These are phyloP conservation scores for Arenaria interpres DNA, from an alignment of 2,113 vertebrate genomes.

Conservation along the genomic window DNA sequence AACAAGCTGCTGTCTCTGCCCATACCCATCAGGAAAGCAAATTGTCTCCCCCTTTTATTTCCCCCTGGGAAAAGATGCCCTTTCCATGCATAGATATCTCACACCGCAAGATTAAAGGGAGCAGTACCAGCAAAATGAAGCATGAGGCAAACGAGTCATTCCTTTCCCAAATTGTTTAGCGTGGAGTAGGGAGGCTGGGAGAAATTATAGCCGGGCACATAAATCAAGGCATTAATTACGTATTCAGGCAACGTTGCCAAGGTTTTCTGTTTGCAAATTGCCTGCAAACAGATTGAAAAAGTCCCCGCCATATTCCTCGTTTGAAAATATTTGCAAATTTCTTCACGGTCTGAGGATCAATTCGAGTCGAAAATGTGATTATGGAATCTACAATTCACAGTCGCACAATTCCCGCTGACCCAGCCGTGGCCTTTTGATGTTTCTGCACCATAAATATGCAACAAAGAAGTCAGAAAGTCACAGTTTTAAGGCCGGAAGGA, in stretches of 20 bases:
- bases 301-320: neutral
- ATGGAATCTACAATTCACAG: slow-evolving; percentile 36
- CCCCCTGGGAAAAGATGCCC: neutral
- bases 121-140: neutral
- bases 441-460: neutral
- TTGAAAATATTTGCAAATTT: slow-evolving; percentile 41
- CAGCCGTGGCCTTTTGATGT: neutral
- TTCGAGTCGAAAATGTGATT: slow-evolving; percentile 25
- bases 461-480: neutral
- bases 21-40: neutral
- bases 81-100: neutral
- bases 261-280: slow-evolving; percentile 41
- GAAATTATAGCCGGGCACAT: neutral
- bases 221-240: neutral
- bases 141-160: neutral
- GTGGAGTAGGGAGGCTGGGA: neutral
- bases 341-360: slow-evolving; percentile 36
- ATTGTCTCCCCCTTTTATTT: neutral
- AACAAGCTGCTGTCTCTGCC: neutral
- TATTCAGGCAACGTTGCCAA: slow-evolving; percentile 13
- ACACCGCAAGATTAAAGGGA: neutral
- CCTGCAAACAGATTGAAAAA: slow-evolving; percentile 56
- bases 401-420: neutral
- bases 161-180: neutral
- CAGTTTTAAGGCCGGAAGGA: neutral